These are phyloP conservation scores for Iguana delicatissima DNA, from an alignment of 2,797 vertebrate species.

Conservation along the genomic window DNA sequence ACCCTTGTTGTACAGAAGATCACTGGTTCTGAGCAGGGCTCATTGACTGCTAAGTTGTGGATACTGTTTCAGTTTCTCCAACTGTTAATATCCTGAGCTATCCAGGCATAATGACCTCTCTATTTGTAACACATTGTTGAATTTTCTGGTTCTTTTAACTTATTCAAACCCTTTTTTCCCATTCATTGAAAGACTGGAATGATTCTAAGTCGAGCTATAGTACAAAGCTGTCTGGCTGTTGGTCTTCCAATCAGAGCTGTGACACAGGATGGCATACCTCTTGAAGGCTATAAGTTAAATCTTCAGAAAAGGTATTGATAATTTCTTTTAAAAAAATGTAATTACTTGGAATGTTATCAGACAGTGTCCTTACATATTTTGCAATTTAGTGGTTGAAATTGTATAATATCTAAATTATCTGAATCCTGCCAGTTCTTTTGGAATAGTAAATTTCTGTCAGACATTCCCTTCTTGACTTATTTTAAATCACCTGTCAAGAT, in stretches of 20 bases:
- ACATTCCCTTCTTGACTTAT: neutral
- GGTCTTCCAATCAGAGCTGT: slow-evolving; percentile 65
- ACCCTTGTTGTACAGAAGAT: slow-evolving; percentile 80
- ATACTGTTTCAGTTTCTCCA: slow-evolving; percentile 82
- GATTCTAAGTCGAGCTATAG: slow-evolving; percentile 72
- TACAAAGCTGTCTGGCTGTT: slow-evolving; percentile 70
- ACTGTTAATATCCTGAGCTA: slow-evolving; percentile 90
- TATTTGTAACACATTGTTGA: slow-evolving; percentile 93
- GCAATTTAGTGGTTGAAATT: neutral
- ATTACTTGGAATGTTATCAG: neutral
- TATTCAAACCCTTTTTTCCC: slow-evolving; percentile 80
- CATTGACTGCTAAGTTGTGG: slow-evolving; percentile 81
- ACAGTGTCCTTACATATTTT: neutral
- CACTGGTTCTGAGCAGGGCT: slow-evolving; percentile 80
- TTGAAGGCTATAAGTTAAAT: slow-evolving; percentile 57
- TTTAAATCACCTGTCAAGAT: neutral
- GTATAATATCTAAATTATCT: neutral
- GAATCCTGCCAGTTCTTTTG: neutral
- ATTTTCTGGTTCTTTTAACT: slow-evolving; percentile 97
- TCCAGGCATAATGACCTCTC: slow-evolving; percentile 95
- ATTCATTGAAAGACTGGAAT: slow-evolving; percentile 78
- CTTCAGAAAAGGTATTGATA: slow-evolving; percentile 62
- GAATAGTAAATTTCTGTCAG: neutral
- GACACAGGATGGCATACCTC: slow-evolving; percentile 9
- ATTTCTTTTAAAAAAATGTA: neutral